Conservation (phyloP, 1,140 invertebrate genomes). For the Agraylea sexmaculata region DNA sequence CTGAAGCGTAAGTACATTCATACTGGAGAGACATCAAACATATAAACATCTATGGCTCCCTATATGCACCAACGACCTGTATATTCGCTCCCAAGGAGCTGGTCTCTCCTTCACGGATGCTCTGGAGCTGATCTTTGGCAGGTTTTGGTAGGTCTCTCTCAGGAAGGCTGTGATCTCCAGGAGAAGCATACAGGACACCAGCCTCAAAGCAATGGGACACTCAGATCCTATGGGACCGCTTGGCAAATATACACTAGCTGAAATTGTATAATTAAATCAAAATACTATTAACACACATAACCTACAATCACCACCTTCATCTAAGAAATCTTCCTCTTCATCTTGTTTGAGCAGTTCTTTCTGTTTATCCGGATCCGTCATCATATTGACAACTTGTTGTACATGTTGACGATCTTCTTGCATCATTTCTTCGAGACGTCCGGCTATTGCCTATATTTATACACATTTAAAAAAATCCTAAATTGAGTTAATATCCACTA, state of each 20-base stretch:
- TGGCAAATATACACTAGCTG: conserved; percentile 75
- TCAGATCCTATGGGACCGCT: conserved; percentile 52
- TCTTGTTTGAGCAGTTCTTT: conserved; percentile 79
- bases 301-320: conserved; percentile 65
- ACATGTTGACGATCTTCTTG: conserved; percentile 61
- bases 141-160: conserved; percentile 83
- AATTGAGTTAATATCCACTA: no score
- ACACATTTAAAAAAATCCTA: no score
- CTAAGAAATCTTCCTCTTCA: conserved; percentile 96
- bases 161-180: conserved; percentile 96
- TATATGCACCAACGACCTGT: conserved; percentile 38
- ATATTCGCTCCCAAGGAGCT: conserved; percentile 64
- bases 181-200: conserved; percentile 86
- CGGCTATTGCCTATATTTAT: conserved; percentile 61
- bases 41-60: conserved; percentile 22
- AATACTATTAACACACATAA: neutral
- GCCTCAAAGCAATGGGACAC: conserved; percentile 84
- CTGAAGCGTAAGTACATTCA: no score
- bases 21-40: conserved; percentile 20
- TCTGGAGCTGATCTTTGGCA: conserved; percentile 56
- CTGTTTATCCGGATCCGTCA: conserved; percentile 72
- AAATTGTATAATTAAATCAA: conserved; percentile 23
- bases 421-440: conserved; percentile 74
- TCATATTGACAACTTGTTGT: conserved; percentile 53
- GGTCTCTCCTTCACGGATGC: conserved; percentile 58